Conservation (phyloP, 2,797 vertebrate species). For the Hoplostethus mediterraneus region DNA sequence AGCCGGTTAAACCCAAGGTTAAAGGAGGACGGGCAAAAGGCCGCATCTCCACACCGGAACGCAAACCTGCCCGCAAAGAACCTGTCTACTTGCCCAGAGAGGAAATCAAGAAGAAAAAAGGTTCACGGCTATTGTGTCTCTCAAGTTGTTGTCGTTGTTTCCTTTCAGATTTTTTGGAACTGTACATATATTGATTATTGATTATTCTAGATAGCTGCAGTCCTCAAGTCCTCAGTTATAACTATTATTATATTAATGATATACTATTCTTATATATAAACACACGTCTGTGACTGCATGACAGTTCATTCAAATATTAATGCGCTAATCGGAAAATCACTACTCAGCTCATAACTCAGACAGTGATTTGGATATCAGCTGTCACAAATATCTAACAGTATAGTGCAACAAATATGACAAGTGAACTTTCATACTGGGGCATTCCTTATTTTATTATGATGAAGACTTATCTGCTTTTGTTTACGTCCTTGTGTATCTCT, state of each 20-base stretch:
- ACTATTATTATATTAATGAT: too few relatives aligned
- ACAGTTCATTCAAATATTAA: too few relatives aligned
- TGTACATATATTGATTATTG: not conserved
- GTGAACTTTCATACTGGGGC: too few relatives aligned
- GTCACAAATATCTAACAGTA: too few relatives aligned
- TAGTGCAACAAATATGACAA: too few relatives aligned
- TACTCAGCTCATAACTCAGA: too few relatives aligned
- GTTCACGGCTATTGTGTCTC: slow-evolving; percentile 74
- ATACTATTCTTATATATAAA: too few relatives aligned
- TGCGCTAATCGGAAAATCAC: too few relatives aligned
- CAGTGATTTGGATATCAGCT: too few relatives aligned
- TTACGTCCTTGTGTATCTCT: slow-evolving; percentile 19
- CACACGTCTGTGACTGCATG: too few relatives aligned
- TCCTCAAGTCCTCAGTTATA: too few relatives aligned
- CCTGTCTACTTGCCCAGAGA: slow-evolving; percentile 93
- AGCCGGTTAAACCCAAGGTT: slow-evolving; percentile 80
- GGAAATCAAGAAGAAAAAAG: slow-evolving; percentile 99
- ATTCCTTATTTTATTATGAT: not conserved
- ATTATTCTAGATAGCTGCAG: not conserved
- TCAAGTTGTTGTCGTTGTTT: slow-evolving; percentile 1
- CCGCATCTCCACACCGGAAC: slow-evolving; percentile 95
- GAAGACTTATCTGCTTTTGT: not conserved
- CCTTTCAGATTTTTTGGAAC: not conserved
- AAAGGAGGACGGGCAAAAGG: slow-evolving; percentile 90
- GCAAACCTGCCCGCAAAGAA: slow-evolving; percentile 94